Evolutionary conservation across 2,888 invertebrate genomes (phyloP), one percentile per base, ranked within the genome.

Genomic region (Balanococcus diminutus): DNA sequence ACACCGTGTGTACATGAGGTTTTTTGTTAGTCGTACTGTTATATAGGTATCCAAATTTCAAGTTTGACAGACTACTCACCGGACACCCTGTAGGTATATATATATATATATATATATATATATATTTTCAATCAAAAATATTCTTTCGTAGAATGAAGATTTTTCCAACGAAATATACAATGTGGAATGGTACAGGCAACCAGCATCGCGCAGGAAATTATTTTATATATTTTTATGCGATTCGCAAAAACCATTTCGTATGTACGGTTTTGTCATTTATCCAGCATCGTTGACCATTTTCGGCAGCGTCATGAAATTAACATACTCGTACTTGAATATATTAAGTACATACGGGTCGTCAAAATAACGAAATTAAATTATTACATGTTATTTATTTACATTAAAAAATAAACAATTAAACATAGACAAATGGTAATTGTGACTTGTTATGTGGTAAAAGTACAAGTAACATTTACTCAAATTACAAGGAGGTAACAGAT

Each of bases 331-430:
- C 25, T 22, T 84, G 39, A 84, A 84, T 36, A 67, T 84, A 5
- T 39, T 84, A 14, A 31, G 84, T 25, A 84, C 84, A 11, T 84
- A 84, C 19, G 84, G 84, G 0, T 61, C 36, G 11, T 84, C 84
- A 36, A 36, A 83, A 56, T n/a, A 56, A 25, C 36, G 1, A 61
- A 19, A 19, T 84, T 42, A 85, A 85, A 85, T 85, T 79, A 85
- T 85, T 85, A 85, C 85, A 85, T 85, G 85, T 85, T 85, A 85
- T 85, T 85, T 85, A 85, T 85, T 85, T 85, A 85, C 85, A 85
- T 85, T 85, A 85, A 85, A 85, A 85, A 85, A 85, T 85, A 85
- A 85, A 85, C 85, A 85, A 85, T 79, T 85, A 85, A 85, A 85
- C 85, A 46, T 85, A 85, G 85, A 85, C 75, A 85, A 85, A 85